Evolutionary conservation across 1,140 invertebrate genomes (phyloP).

Genomic region (Cydia strobilella): DNA sequence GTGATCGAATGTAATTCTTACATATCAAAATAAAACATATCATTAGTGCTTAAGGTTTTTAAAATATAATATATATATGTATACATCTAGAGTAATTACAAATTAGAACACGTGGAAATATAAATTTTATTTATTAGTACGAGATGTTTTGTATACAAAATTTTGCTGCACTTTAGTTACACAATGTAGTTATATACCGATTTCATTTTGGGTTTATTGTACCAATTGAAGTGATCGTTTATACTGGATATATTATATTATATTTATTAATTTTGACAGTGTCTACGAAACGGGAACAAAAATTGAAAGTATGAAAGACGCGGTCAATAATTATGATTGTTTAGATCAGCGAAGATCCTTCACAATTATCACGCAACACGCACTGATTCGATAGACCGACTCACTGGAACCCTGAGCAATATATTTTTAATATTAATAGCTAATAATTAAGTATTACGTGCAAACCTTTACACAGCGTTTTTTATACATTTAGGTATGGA

Average conservation of each 20-base stretch:
- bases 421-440: constrained; percentile 73
- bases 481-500: constrained; percentile 64
- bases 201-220: constrained; percentile 7
- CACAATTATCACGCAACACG: constrained; percentile 60
- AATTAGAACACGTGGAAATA: constrained; percentile 57
- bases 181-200: constrained; percentile 18
- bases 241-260: constrained; percentile 31
- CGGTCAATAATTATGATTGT: constrained; percentile 19
- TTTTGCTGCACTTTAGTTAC: constrained; percentile 31
- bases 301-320: constrained; percentile 25
- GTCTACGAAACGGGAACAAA: constrained; percentile 32
- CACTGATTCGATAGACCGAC: constrained; percentile 75
- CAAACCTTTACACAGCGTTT: constrained; percentile 68
- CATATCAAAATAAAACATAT: constrained; percentile 70
- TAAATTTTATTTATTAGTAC: constrained; percentile 33
- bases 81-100: constrained; percentile 67
- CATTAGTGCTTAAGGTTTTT: constrained; percentile 69
- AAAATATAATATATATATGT: constrained; percentile 71
- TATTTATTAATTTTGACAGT: constrained; percentile 25
- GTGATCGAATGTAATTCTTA: constrained; percentile 67
- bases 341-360: constrained; percentile 18
- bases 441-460: constrained; percentile 71
- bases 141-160: constrained; percentile 27
- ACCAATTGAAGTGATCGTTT: constrained; percentile 26
- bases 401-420: constrained; percentile 77